phyloP scores from a whole-genome alignment of 2,888 invertebrate species.

The Metalampra italica region DNA sequence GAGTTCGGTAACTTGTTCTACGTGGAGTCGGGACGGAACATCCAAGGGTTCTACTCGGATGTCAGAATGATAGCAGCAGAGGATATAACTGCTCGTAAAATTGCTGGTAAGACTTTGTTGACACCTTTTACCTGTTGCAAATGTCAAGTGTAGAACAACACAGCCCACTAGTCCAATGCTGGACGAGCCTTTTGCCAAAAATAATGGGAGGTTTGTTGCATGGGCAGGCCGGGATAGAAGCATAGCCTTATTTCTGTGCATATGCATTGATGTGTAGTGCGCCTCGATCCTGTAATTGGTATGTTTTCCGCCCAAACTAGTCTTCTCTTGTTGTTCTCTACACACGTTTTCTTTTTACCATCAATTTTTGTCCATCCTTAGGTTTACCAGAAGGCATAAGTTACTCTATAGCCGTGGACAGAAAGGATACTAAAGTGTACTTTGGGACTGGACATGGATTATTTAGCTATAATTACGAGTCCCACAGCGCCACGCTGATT shows the following conservation, averaged over 20 bases:
- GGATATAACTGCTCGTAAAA: constrained; percentile 32
- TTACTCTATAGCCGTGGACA: constrained; percentile 60
- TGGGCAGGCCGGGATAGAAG: too few species aligned
- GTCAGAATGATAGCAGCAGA: constrained; percentile 42
- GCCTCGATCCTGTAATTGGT: too few species aligned
- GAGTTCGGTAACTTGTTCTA: constrained; percentile 56
- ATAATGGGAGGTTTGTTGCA: too few species aligned
- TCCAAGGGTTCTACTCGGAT: constrained; percentile 47
- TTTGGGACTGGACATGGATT: constrained; percentile 61
- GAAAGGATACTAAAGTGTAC: constrained; percentile 45
- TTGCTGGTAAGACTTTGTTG: constrained; percentile 41
- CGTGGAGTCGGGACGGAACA: constrained; percentile 41
- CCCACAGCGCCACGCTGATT: constrained; percentile 36
- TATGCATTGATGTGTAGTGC: too few species aligned
- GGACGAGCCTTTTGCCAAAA: too few species aligned
- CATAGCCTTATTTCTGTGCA: too few species aligned
- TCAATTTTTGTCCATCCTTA: constrained; percentile 14
- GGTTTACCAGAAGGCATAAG: constrained; percentile 55
- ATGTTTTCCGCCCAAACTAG: too few species aligned
- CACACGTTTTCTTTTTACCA: too few species aligned
- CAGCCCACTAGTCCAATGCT: too few species aligned
- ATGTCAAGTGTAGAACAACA: too few species aligned
- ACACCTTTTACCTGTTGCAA: too few species aligned
- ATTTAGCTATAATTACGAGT: constrained; percentile 48
- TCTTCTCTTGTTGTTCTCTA: too few species aligned